phyloP scores from a whole-genome alignment of 2,113 vertebrate species.

The Otolemur garnettii region DNA sequence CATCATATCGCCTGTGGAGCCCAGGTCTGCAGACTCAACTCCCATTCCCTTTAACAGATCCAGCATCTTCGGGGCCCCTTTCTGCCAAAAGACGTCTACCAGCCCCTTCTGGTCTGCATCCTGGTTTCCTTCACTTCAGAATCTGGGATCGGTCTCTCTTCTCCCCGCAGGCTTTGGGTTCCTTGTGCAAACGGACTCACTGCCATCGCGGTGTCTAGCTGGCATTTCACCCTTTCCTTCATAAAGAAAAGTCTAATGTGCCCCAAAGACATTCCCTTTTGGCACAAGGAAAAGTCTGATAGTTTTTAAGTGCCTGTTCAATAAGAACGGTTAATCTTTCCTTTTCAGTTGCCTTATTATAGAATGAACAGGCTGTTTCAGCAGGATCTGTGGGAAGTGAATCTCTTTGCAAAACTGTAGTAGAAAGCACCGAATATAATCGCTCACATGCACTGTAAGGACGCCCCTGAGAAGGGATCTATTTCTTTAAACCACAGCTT shows the following conservation, averaged over 20 bases:
- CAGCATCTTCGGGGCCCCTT: background rate
- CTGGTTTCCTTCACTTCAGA: background rate
- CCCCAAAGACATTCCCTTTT: slow-evolving; percentile 4
- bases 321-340: slow-evolving; percentile 34
- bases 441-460: background rate
- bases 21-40: background rate
- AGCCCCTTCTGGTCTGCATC: no score
- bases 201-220: background rate
- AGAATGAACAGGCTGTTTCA: background rate
- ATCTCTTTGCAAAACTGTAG: slow-evolving; percentile 25
- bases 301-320: background rate
- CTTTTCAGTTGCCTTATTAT: background rate
- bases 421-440: background rate
- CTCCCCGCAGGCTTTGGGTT: background rate
- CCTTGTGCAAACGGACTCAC: background rate
- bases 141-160: background rate
- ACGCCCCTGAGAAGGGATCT: background rate
- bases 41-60: background rate
- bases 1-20: background rate
- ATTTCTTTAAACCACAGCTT: background rate
- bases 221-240: background rate
- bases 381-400: background rate
- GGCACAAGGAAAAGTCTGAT: background rate
- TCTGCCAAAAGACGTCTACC: background rate
- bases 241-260: background rate